Percentiles rank a stretch among this genome's conserved stretches.
phyloP scores from a whole-genome alignment of 1,140 invertebrate genomes.

The Drosophila kanapiae region DNA sequence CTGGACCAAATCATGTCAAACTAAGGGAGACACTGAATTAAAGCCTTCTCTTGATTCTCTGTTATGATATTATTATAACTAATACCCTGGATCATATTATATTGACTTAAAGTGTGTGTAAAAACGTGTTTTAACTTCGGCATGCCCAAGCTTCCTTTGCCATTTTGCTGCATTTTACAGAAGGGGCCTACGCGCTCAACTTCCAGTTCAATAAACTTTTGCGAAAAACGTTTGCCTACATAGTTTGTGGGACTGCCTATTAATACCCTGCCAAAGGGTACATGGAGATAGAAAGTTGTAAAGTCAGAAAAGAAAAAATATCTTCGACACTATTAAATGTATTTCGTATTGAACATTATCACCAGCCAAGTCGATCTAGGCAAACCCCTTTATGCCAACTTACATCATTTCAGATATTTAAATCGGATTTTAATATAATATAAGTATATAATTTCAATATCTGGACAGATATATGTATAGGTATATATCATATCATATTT shows the following conservation, averaged over 20 bases:
- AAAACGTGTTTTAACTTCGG: not conserved
- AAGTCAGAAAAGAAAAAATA: not conserved
- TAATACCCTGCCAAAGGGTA: constrained; percentile 10
- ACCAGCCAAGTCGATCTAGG: not conserved
- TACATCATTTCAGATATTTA: too few species aligned
- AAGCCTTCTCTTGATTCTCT: not conserved
- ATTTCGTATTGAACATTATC: not conserved
- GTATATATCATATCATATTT: not conserved
- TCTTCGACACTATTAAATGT: not conserved
- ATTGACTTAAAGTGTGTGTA: not conserved
- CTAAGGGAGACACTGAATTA: not conserved
- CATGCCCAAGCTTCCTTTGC: not conserved
- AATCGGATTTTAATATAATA: not conserved
- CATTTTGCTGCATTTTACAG: constrained; percentile 70
- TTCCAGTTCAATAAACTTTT: constrained; percentile 82
- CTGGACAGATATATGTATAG: not conserved
- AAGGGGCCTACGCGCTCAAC: constrained; percentile 59
- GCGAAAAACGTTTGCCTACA: constrained; percentile 65
- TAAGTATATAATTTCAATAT: not conserved
- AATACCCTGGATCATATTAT: not conserved
- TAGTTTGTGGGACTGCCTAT: constrained; percentile 48
- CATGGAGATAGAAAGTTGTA: not conserved
- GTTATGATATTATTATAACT: too few species aligned
- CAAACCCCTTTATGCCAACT: too few species aligned
- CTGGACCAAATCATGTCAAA: not conserved